phyloP scores from a whole-genome alignment of 2,113 vertebrate species.

The Callospermophilus lateralis region DNA sequence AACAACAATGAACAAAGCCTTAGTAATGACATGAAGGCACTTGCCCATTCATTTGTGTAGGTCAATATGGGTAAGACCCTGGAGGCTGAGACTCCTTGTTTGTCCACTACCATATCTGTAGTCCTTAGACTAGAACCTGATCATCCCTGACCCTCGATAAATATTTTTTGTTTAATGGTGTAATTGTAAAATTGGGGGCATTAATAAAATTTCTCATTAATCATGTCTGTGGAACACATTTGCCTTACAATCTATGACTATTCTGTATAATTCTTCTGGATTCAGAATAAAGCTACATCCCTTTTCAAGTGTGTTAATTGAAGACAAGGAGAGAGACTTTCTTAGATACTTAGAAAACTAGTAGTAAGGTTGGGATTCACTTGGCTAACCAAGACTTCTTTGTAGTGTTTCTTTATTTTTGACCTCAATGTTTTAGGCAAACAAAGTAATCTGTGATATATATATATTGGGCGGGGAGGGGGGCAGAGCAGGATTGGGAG shows the following conservation, averaged over 20 bases:
- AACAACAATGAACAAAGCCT: background rate
- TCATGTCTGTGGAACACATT: background rate
- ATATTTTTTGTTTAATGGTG: slow-evolving; percentile 3
- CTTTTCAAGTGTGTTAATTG: background rate
- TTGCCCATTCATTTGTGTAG: background rate
- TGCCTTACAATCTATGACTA: slow-evolving; percentile 9
- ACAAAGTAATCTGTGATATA: background rate
- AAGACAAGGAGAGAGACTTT: slow-evolving; percentile 46
- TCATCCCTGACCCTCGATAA: background rate
- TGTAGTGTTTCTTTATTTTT: slow-evolving; percentile 25
- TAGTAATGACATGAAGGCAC: background rate
- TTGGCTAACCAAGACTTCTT: slow-evolving; percentile 24
- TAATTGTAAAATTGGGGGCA: background rate
- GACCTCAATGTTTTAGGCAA: background rate
- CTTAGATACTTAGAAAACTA: background rate
- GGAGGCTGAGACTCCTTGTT: background rate
- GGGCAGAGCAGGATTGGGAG: too few relatives aligned
- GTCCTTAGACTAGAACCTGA: background rate
- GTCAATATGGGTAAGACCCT: background rate
- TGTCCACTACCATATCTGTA: background rate
- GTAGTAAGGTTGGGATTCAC: background rate
- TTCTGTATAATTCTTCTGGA: slow-evolving; percentile 38
- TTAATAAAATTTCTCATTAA: background rate
- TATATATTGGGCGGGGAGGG: background rate
- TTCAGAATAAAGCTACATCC: slow-evolving; percentile 5